phyloP scores from a whole-genome alignment of 2,888 invertebrate genomes.

The Tetramorium bicarinatum region DNA sequence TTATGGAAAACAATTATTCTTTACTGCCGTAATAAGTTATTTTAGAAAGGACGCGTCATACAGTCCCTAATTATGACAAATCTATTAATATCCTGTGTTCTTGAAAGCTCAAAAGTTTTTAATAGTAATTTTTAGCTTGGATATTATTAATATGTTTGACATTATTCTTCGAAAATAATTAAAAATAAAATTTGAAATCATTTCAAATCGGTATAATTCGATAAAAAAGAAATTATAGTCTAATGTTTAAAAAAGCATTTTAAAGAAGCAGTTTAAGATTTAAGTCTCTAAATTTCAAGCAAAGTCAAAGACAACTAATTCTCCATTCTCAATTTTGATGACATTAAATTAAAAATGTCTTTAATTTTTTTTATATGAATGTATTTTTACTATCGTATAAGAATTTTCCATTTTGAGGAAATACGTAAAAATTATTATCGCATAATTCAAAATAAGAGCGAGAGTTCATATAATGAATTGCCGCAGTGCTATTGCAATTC shows the following conservation, averaged over 20 bases:
- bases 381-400: background rate
- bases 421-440: background rate
- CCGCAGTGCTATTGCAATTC: background rate
- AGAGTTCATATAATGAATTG: background rate
- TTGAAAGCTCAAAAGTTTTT: background rate
- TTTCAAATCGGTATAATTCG: background rate
- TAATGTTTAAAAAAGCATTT: background rate
- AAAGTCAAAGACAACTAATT: background rate
- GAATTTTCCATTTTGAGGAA: background rate
- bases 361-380: background rate
- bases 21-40: background rate
- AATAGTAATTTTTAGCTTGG: background rate
- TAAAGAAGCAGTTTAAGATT: background rate
- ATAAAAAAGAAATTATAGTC: background rate
- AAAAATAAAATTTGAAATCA: background rate
- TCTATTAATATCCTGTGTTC: background rate
- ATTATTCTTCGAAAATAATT: background rate
- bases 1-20: background rate
- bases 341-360: background rate
- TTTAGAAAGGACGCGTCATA: background rate
- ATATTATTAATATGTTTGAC: background rate
- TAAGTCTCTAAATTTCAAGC: background rate
- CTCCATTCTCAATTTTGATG: background rate
- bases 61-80: background rate
- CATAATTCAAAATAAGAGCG: background rate